Conservation (phyloP, 2,888 invertebrate species). For the Drosophila demipolita region DNA sequence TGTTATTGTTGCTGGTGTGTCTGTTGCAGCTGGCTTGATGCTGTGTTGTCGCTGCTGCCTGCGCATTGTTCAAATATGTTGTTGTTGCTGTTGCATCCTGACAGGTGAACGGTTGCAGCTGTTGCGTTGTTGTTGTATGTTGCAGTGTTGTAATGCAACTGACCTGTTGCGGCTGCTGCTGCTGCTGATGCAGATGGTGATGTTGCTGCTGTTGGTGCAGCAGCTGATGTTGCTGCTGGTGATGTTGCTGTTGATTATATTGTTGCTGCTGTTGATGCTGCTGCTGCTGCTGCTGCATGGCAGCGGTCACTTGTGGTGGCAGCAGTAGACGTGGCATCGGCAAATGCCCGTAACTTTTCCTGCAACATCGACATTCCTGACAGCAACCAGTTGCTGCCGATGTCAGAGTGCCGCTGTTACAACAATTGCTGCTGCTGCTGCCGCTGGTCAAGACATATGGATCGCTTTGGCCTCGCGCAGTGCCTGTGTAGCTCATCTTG, state of each 20-base stretch:
- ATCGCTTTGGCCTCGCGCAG: conserved; percentile 65
- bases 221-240: conserved; percentile 33
- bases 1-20: conserved; percentile 4
- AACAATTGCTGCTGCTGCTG: conserved; percentile 32
- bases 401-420: conserved; percentile 37
- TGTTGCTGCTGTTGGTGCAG: conserved; percentile 31
- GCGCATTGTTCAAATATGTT: conserved; percentile 31
- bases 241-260: conserved; percentile 14
- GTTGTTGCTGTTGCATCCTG: conserved; percentile 18
- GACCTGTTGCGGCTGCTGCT: conserved; percentile 38
- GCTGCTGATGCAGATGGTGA: conserved; percentile 55
- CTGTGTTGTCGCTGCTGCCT: conserved; percentile 15
- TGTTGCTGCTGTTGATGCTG: conserved; percentile 63
- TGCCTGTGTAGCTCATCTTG: conserved; percentile 62
- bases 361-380: conserved; percentile 54
- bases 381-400: conserved; percentile 40
- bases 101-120: conserved; percentile 40
- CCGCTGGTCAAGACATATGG: conserved; percentile 71
- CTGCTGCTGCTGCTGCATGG: conserved; percentile 33
- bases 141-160: conserved; percentile 66
- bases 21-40: conserved; percentile 36
- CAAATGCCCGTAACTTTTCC: conserved; percentile 66
- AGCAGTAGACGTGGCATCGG: conserved; percentile 70
- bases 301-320: conserved; percentile 37
- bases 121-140: conserved; percentile 61